Evolutionary conservation across 2,113 vertebrate genomes (phyloP), one percentile per base, ranked within the genome.

Genomic region (Atherinomorus stipes): DNA sequence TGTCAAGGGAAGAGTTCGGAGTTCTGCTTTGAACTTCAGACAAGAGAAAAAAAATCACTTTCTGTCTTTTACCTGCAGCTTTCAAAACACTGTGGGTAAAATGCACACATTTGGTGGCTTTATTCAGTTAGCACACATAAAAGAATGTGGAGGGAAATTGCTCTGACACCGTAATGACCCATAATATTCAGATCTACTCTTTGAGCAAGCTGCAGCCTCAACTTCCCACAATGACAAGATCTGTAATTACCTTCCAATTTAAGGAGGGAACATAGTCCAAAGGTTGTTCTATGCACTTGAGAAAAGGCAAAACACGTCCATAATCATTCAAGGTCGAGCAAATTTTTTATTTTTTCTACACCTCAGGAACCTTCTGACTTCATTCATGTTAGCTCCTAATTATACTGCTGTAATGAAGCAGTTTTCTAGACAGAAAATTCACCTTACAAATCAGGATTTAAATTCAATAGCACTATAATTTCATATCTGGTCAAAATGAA

Each of bases 121-220:
- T 67, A 86, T 90, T 89, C 81, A 79, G 51, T 51, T 18, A 38
- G 23, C 70, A 84, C 73, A 72, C 63, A 26, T 53, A 74, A 54
- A 57, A 81, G 64, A 75, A 82, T 62, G 71, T 67, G 68, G 4
- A 25, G 52, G 58, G 57, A 85, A 80, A 83, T 79, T 66, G 69
- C 85, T 68, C n/a, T 78, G 85, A 87, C 90, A 84, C 76, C 52
- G 53, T 76, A 76, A 81, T 88, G 83, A 89, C 85, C 83, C 18
- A 21, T 62, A 78, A 83, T 85, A 87, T 87, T 83, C 81, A 75
- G 68, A 84, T 76, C 31, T 50, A 50, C 73, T 57, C 67, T 49
- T 53, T 68, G 57, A 80, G 80, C 70, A n/a, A 38, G 37, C 1
- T 6, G 38, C 51, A 47, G 34, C 76, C 76, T 90, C 76, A 53